Evolutionary conservation across 2,888 invertebrate species (phyloP).

Genomic region (Dysmachus trigonus): DNA sequence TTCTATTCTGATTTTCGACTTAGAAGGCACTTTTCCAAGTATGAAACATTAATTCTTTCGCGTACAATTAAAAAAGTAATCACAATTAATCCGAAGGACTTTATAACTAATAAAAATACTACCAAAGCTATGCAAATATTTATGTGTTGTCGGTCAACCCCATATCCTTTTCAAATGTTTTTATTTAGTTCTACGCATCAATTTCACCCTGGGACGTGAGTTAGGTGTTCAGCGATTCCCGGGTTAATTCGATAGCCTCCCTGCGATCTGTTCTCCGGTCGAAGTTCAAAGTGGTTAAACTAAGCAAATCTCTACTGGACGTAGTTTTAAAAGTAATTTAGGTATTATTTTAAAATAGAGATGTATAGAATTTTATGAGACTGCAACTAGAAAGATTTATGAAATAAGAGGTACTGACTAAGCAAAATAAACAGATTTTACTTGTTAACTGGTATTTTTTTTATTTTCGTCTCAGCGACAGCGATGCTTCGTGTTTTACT

Average conservation of each 20-base stretch:
- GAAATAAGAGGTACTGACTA: background rate
- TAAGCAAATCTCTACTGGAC: slow-evolving; percentile 25
- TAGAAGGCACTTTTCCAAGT: too few relatives aligned
- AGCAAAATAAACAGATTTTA: slow-evolving; percentile 14
- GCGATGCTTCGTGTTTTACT: slow-evolving; percentile 2
- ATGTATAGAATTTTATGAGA: slow-evolving; percentile 47
- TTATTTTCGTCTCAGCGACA: background rate
- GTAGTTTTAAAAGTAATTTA: slow-evolving; percentile 18
- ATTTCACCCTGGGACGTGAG: background rate
- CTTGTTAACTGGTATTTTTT: slow-evolving; percentile 26
- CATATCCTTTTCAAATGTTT: background rate
- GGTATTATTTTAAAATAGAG: slow-evolving; percentile 33
- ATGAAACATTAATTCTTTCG: too few relatives aligned
- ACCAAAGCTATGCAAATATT: background rate
- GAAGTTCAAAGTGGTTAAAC: background rate
- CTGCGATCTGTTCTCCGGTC: background rate
- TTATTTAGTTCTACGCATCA: background rate
- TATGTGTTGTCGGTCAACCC: background rate
- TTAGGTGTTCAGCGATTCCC: background rate
- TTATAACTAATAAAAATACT: background rate
- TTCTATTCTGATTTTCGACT: too few relatives aligned
- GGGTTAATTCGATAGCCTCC: background rate
- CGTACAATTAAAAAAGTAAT: too few relatives aligned
- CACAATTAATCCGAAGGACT: too few relatives aligned
- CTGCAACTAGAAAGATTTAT: slow-evolving; percentile 42